Percentiles rank a stretch among this genome's conserved stretches.
phyloP scores from a whole-genome alignment of 2,113 vertebrate genomes.

The Heterotis niloticus region DNA sequence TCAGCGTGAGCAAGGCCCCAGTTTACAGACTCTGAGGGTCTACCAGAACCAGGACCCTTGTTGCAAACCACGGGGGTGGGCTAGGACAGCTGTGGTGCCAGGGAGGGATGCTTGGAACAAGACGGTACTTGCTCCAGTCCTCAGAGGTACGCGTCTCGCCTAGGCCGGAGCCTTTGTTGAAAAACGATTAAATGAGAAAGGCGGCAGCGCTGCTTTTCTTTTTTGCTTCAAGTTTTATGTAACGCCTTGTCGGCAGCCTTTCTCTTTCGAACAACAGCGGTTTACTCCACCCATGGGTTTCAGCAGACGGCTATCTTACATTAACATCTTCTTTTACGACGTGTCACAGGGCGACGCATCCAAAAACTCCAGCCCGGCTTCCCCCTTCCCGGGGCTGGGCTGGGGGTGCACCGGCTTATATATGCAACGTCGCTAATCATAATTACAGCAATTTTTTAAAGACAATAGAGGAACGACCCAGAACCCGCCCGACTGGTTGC shows the following conservation, averaged over 20 bases:
- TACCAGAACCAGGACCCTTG: neutral
- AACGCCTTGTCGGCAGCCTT: neutral
- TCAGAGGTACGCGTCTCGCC: slow-evolving; percentile 33
- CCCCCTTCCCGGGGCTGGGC: neutral
- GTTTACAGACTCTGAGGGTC: neutral
- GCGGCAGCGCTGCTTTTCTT: slow-evolving; percentile 6
- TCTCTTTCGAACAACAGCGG: neutral
- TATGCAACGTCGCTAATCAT: slow-evolving; percentile 22
- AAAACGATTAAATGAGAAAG: slow-evolving; percentile 33
- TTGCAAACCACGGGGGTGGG: neutral
- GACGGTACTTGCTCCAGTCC: slow-evolving; percentile 54
- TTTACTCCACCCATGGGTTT: neutral
- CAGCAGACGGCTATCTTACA: slow-evolving; percentile 1
- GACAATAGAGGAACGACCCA: slow-evolving; percentile 22
- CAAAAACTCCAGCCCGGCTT: slow-evolving; percentile 26
- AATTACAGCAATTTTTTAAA: slow-evolving; percentile 39
- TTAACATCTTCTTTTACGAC: neutral
- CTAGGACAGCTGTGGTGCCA: neutral
- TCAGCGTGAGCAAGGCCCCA: neutral
- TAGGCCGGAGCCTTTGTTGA: slow-evolving; percentile 27
- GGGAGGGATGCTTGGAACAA: slow-evolving; percentile 54
- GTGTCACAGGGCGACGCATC: slow-evolving; percentile 5
- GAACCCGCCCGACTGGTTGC: slow-evolving; percentile 49
- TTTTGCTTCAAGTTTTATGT: neutral
- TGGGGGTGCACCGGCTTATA: slow-evolving; percentile 6